Evolutionary conservation across 2,113 vertebrate genomes (phyloP).

Genomic region (Megalops atlanticus): DNA sequence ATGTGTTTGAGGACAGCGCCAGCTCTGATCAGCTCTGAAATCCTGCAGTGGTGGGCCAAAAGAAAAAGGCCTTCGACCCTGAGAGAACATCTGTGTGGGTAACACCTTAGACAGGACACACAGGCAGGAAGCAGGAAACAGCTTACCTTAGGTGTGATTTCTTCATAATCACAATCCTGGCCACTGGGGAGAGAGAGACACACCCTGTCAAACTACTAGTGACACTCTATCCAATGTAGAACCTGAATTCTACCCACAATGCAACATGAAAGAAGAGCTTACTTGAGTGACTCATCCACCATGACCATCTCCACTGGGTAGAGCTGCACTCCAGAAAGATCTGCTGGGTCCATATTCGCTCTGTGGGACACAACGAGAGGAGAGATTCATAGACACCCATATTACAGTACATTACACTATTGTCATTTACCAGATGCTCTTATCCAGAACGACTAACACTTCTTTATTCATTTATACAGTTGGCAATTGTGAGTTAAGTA

Average conservation of each 20-base stretch:
- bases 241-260: background rate
- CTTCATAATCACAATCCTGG: conserved; percentile 75
- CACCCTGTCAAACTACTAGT: background rate
- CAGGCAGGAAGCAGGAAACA: background rate
- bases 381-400: background rate
- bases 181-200: conserved; percentile 62
- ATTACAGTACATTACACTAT: background rate
- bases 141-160: conserved; percentile 76
- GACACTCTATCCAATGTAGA: background rate
- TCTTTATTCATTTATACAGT: no score
- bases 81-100: background rate
- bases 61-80: background rate
- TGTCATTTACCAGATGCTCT: no score
- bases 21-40: background rate
- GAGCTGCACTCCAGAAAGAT: conserved; percentile 71
- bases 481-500: no score
- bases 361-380: conserved; percentile 51
- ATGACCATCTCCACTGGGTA: conserved; percentile 73
- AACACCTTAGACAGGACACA: background rate
- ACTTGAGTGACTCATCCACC: conserved; percentile 69
- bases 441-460: no score
- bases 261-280: conserved; percentile 39
- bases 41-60: no score
- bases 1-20: background rate
- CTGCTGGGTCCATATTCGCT: conserved; percentile 66